These are phyloP conservation scores for Tiliacea aurago DNA, from an alignment of 2,888 invertebrate genomes.

Conservation along the genomic window DNA sequence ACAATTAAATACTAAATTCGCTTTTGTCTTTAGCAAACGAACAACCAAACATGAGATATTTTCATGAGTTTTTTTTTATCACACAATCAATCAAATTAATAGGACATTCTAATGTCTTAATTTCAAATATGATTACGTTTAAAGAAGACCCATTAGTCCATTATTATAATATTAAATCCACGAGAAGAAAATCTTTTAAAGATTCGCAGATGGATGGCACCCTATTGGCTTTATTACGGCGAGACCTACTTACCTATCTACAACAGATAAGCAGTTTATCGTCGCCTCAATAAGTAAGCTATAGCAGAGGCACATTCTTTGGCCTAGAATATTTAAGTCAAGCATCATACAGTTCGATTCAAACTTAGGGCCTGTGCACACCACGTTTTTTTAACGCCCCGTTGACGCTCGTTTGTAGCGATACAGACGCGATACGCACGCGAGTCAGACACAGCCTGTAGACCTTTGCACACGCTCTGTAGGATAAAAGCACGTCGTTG, in stretches of 20 bases:
- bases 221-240: neutral
- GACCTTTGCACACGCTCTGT: no score
- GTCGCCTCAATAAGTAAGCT: no score
- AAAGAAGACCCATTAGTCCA: neutral
- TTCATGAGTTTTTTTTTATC: conserved; percentile 9
- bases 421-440: no score
- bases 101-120: neutral
- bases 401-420: no score
- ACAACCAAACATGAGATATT: conserved; percentile 55
- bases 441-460: no score
- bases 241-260: neutral
- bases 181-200: neutral
- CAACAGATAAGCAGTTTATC: neutral
- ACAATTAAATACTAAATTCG: conserved; percentile 54
- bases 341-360: neutral
- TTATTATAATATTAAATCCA: neutral
- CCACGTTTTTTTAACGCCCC: no score
- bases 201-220: neutral
- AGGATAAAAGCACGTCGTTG: no score
- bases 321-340: neutral
- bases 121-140: conserved; percentile 14
- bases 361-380: no score
- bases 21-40: conserved; percentile 55
- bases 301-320: neutral
- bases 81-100: neutral